Conservation (phyloP, 2,888 invertebrate genomes). For the Willowsia nigromaculata region DNA sequence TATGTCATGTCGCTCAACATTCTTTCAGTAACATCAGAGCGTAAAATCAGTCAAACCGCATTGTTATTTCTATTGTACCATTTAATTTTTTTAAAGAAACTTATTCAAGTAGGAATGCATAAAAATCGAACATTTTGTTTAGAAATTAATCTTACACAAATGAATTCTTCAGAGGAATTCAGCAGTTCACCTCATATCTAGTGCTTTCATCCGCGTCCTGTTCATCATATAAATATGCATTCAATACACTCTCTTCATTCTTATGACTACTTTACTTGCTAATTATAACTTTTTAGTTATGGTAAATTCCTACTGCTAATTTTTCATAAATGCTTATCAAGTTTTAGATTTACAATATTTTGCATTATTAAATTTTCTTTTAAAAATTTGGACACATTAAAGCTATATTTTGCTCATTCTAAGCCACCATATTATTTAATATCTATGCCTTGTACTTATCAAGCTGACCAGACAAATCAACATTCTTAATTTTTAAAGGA, state of each 20-base stretch:
- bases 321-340: background rate
- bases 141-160: too few species aligned
- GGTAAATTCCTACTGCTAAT: too few species aligned
- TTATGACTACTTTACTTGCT: too few species aligned
- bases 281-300: too few species aligned
- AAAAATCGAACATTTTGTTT: too few species aligned
- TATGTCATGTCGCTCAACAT: background rate
- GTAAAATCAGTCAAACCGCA: conserved; percentile 51
- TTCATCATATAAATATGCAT: too few species aligned
- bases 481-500: conserved; percentile 38
- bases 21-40: background rate
- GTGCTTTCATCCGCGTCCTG: too few species aligned
- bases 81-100: background rate
- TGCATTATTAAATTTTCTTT: background rate
- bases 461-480: background rate
- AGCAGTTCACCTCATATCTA: too few species aligned
- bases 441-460: conserved; percentile 47
- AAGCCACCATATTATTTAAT: background rate
- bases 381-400: background rate
- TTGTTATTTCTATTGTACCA: conserved; percentile 27
- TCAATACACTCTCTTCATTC: too few species aligned
- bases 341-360: background rate
- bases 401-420: background rate
- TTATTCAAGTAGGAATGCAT: too few species aligned
- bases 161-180: too few species aligned